Evolutionary conservation across 2,797 vertebrate species (phyloP).

Genomic region (Ctenopoma multispine): DNA sequence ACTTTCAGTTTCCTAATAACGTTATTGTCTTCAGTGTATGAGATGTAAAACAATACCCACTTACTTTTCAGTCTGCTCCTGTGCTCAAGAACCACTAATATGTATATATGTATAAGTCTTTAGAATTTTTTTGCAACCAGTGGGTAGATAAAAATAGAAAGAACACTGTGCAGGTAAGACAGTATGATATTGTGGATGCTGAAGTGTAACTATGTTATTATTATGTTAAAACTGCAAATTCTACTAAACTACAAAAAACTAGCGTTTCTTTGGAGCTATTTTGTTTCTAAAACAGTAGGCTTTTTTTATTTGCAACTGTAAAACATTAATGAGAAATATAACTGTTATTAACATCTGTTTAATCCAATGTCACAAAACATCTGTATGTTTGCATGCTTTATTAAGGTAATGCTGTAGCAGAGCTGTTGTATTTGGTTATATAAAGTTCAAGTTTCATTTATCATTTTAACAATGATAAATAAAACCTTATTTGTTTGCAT

Average conservation of each 20-base stretch:
- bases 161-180: neutral
- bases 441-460: no score
- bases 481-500: neutral
- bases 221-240: neutral
- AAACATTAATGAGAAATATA: no score
- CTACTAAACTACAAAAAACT: no score
- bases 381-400: no score
- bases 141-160: neutral
- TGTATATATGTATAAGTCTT: no score
- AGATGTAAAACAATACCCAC: neutral
- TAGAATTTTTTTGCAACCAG: neutral
- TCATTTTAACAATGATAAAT: neutral
- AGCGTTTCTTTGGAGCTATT: neutral
- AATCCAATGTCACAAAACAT: no score
- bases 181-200: neutral
- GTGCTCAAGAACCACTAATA: neutral
- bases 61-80: neutral
- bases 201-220: neutral
- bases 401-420: neutral
- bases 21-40: neutral
- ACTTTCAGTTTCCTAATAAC: neutral
- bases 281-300: neutral
- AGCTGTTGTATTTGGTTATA: neutral
- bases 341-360: no score
- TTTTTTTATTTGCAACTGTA: no score